A percentile compares a stretch with the other conserved stretches of the same genome.
These are phyloP conservation scores for Protomyctophum bolini DNA, from an alignment of 2,113 vertebrate species.

Conservation along the genomic window DNA sequence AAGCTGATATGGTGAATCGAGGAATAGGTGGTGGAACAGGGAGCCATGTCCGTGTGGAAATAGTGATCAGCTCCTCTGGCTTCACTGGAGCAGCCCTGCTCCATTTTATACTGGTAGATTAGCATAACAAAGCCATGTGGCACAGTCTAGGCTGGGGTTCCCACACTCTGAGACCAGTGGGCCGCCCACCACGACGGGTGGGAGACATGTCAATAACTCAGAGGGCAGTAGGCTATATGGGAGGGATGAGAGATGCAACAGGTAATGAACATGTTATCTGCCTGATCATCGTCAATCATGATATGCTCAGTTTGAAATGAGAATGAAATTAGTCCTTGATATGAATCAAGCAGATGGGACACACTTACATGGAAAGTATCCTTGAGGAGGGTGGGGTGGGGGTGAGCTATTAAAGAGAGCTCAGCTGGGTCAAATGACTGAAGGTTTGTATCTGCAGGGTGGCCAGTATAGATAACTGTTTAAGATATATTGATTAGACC, in stretches of 20 bases:
- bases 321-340: background rate
- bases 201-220: constrained; percentile 74
- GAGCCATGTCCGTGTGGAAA: constrained; percentile 67
- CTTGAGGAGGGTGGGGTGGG: too few relatives aligned
- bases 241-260: constrained; percentile 70
- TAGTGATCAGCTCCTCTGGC: constrained; percentile 52
- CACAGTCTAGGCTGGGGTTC: constrained; percentile 78
- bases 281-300: constrained; percentile 20
- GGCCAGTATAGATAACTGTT: constrained; percentile 52
- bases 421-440: too few relatives aligned
- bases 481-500: constrained; percentile 30
- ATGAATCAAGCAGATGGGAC: background rate
- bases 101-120: constrained; percentile 77
- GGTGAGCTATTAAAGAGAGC: too few relatives aligned
- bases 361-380: constrained; percentile 5
- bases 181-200: constrained; percentile 76
- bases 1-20: constrained; percentile 53
- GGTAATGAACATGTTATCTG: constrained; percentile 55
- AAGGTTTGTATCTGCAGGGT: constrained; percentile 33
- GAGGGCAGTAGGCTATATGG: constrained; percentile 64
- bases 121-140: constrained; percentile 83
- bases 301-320: constrained; percentile 2
- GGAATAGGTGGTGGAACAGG: constrained; percentile 55
- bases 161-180: constrained; percentile 80
- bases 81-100: constrained; percentile 51